Percentiles rank a stretch among this genome's conserved stretches.
phyloP scores from a whole-genome alignment of 1,140 invertebrate genomes.

The Rhagoletis zephyria region DNA sequence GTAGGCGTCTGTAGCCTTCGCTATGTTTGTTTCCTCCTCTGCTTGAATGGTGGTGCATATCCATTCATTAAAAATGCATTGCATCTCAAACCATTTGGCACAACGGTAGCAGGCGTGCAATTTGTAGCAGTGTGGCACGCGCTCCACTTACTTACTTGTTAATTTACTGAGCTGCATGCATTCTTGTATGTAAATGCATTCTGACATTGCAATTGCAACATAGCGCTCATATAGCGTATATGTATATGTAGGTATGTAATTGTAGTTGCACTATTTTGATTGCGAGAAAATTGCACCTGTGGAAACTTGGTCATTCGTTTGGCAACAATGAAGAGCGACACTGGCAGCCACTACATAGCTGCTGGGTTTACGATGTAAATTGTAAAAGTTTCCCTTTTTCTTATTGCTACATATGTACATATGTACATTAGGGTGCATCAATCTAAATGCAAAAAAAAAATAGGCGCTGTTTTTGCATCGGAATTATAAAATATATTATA shows the following conservation, averaged over 20 bases:
- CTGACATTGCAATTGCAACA: neutral
- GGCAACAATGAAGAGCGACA: neutral
- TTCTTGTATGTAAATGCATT: neutral
- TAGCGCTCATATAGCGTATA: too few relatives aligned
- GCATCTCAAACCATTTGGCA: neutral
- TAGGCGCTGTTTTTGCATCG: too few relatives aligned
- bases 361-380: too few relatives aligned
- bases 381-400: neutral
- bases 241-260: too few relatives aligned
- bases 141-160: neutral
- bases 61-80: slow-evolving; percentile 19
- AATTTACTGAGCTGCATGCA: neutral
- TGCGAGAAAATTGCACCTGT: slow-evolving; percentile 8
- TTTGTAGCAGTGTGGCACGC: slow-evolving; percentile 18
- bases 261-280: slow-evolving; percentile 16
- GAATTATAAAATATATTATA: too few relatives aligned
- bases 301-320: neutral
- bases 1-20: neutral
- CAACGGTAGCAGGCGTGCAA: slow-evolving; percentile 1
- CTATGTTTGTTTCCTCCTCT: neutral
- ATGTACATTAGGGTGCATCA: too few relatives aligned
- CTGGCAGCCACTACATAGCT: too few relatives aligned
- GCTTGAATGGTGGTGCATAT: slow-evolving; percentile 3
- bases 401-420: neutral
- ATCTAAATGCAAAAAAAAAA: too few relatives aligned